Percentiles rank a stretch among this genome's conserved stretches.
These are phyloP conservation scores for Bombus fervidus DNA, from an alignment of 1,140 invertebrate genomes.

Conservation along the genomic window DNA sequence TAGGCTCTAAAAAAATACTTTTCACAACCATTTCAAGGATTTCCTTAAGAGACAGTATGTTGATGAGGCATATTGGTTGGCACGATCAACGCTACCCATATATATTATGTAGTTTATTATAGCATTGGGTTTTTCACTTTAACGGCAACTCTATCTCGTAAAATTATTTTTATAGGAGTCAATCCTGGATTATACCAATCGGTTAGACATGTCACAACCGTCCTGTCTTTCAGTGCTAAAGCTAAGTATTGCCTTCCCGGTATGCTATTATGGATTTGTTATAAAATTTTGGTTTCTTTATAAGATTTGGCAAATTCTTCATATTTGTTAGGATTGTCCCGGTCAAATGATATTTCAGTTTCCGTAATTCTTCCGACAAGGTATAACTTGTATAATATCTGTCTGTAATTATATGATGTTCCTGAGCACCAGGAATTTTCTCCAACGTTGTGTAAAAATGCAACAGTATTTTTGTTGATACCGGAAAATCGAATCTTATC, in stretches of 20 bases:
- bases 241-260: not conserved
- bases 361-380: no score
- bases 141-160: not conserved
- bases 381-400: no score
- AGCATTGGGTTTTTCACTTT: not conserved
- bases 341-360: no score
- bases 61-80: not conserved
- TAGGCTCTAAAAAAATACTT: not conserved
- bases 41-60: not conserved
- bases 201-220: not conserved
- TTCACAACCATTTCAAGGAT: not conserved
- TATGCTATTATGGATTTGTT: not conserved
- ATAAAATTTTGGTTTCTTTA: slow-evolving; percentile 50
- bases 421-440: no score
- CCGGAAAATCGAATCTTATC: no score
- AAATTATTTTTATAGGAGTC: not conserved
- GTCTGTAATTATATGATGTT: no score
- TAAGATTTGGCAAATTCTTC: slow-evolving; percentile 42
- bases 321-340: slow-evolving; percentile 51
- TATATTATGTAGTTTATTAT: not conserved
- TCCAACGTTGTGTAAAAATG: no score
- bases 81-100: not conserved
- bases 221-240: not conserved
- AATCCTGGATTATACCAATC: not conserved
- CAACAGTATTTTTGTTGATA: no score